A percentile compares a stretch with the other conserved stretches of the same genome.
phyloP scores from a whole-genome alignment of 2,797 vertebrate genomes.

The Micropoecilia bifurca region DNA sequence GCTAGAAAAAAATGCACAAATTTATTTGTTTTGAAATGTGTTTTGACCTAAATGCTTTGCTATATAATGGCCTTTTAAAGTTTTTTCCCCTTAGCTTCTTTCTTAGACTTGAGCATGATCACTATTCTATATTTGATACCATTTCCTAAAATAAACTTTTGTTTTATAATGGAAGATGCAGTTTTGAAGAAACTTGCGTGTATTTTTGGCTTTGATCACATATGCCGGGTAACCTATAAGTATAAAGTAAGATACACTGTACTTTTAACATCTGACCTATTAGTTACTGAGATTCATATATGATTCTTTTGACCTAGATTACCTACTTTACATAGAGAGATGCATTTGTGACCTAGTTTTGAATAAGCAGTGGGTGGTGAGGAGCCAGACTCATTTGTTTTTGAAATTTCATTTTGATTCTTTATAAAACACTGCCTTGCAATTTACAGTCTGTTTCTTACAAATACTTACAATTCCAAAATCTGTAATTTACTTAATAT shows the following conservation, averaged over 20 bases:
- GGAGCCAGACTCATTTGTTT: neutral
- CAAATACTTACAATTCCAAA: slow-evolving; percentile 10
- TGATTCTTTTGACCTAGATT: neutral
- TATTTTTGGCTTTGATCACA: no score
- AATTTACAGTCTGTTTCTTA: slow-evolving; percentile 6
- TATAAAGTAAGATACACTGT: neutral
- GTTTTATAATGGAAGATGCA: no score
- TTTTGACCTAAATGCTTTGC: neutral
- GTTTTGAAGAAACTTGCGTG: no score
- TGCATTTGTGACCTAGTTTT: neutral
- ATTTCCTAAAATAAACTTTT: no score
- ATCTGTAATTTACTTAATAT: slow-evolving; percentile 40
- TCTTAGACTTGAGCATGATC: no score
- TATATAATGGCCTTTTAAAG: neutral
- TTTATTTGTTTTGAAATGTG: neutral
- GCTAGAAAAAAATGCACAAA: neutral
- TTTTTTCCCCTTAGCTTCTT: no score
- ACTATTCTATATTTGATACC: no score
- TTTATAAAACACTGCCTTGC: neutral
- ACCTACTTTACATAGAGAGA: neutral
- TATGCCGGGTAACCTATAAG: no score
- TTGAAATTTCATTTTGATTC: neutral
- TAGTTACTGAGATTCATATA: neutral
- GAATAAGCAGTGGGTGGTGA: neutral
- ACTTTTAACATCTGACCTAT: neutral